Evolutionary conservation across 2,888 invertebrate genomes (phyloP).

Genomic region (Aphidius colemani): DNA sequence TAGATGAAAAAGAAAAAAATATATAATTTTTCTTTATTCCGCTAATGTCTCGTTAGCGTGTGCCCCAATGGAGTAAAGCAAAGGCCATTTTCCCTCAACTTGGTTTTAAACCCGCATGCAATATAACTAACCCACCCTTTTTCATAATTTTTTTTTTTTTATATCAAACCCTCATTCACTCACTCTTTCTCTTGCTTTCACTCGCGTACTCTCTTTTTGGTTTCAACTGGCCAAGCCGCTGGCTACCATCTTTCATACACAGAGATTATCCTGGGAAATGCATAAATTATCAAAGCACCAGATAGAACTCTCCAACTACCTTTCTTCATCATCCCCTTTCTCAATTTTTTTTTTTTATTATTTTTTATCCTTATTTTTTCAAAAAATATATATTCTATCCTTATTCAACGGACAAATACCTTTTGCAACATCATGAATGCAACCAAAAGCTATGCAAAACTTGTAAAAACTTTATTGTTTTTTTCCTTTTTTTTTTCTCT

Average conservation of each 20-base stretch:
- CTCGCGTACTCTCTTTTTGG: neutral
- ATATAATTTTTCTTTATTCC: constrained; percentile 37
- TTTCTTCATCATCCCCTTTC: constrained; percentile 2
- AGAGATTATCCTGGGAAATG: constrained; percentile 48
- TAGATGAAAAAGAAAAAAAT: constrained; percentile 4
- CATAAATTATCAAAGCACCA: constrained; percentile 47
- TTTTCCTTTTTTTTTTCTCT: constrained; percentile 19
- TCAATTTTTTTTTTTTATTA: neutral
- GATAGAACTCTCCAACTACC: constrained; percentile 24
- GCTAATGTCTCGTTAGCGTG: constrained; percentile 43
- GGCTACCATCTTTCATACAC: constrained; percentile 40
- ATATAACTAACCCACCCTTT: constrained; percentile 9
- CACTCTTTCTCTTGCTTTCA: neutral
- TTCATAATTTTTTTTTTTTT: no score
- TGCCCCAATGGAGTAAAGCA: constrained; percentile 23
- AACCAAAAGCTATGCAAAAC: constrained; percentile 23
- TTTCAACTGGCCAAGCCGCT: constrained; percentile 23
- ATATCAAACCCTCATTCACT: neutral
- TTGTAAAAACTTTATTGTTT: constrained; percentile 4
- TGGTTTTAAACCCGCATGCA: constrained; percentile 21
- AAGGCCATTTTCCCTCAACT: constrained; percentile 20
- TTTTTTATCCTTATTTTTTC: neutral
- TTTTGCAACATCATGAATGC: constrained; percentile 22
- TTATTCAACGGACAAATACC: neutral
- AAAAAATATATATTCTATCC: no score